A percentile compares a stretch with the other conserved stretches of the same genome.
phyloP scores from a whole-genome alignment of 2,113 vertebrate genomes.

The Chaetorhynchus papuensis region DNA sequence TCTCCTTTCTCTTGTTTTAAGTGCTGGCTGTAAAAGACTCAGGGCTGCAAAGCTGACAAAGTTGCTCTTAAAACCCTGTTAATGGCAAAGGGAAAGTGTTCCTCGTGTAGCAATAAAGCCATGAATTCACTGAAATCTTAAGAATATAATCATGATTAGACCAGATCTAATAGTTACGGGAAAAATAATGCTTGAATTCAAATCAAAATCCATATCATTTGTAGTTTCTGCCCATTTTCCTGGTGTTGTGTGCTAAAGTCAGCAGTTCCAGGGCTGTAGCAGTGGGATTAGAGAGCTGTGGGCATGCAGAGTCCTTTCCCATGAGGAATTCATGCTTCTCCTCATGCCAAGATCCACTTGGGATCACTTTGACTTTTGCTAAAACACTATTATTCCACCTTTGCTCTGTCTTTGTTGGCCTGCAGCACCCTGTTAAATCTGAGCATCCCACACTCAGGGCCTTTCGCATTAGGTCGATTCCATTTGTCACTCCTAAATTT shows the following conservation, averaged over 20 bases:
- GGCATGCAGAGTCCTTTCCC: rapidly evolving
- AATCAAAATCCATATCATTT: not conserved
- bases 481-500: not conserved
- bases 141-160: not conserved
- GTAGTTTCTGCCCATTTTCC: not conserved
- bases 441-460: not conserved
- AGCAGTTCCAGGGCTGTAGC: not conserved
- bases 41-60: not conserved
- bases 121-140: not conserved
- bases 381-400: not conserved
- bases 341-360: not conserved
- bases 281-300: not conserved
- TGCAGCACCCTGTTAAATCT: not conserved
- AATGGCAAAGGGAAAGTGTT: not conserved
- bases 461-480: not conserved
- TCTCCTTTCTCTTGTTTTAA: not conserved
- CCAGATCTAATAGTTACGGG: not conserved
- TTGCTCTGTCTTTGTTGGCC: not conserved
- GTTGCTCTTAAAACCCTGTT: not conserved
- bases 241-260: not conserved
- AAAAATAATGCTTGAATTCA: not conserved
- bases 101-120: not conserved
- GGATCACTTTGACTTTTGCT: not conserved
- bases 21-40: not conserved
- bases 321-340: not conserved